Conservation (phyloP, 2,113 vertebrate species). For the Chaetops frenatus region DNA sequence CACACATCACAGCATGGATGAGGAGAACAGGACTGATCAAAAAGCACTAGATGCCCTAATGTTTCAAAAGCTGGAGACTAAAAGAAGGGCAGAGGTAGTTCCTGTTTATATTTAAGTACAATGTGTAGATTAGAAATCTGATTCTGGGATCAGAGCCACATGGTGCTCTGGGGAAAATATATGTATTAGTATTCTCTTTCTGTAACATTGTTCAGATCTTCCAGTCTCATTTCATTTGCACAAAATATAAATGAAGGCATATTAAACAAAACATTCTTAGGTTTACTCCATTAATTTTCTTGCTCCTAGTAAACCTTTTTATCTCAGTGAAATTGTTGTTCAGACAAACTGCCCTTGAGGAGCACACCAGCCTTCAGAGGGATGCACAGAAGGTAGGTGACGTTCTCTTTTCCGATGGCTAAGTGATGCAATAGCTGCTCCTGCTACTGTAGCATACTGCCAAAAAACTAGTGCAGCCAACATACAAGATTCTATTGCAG, state of each 20-base stretch:
- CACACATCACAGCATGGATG: background rate
- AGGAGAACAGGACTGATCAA: background rate
- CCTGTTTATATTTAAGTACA: background rate
- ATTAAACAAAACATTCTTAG: background rate
- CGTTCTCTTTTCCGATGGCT: background rate
- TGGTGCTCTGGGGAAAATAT: background rate
- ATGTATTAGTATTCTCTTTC: background rate
- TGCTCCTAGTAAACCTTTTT: background rate
- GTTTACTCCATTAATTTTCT: background rate
- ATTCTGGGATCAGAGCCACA: background rate
- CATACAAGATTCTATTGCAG: background rate
- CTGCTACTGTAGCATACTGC: background rate
- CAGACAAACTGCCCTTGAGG: background rate
- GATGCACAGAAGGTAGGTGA: background rate
- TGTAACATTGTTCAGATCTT: background rate
- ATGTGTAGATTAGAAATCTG: background rate
- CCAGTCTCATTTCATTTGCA: background rate
- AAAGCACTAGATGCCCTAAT: background rate
- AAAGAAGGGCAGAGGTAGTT: background rate
- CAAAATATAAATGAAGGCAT: background rate
- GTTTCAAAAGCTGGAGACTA: background rate
- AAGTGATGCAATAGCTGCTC: background rate
- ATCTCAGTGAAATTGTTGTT: background rate
- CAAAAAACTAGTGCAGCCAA: background rate
- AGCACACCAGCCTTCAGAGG: background rate